These are phyloP conservation scores for Terrapene triunguis DNA, from an alignment of 2,113 vertebrate genomes.

Conservation along the genomic window DNA sequence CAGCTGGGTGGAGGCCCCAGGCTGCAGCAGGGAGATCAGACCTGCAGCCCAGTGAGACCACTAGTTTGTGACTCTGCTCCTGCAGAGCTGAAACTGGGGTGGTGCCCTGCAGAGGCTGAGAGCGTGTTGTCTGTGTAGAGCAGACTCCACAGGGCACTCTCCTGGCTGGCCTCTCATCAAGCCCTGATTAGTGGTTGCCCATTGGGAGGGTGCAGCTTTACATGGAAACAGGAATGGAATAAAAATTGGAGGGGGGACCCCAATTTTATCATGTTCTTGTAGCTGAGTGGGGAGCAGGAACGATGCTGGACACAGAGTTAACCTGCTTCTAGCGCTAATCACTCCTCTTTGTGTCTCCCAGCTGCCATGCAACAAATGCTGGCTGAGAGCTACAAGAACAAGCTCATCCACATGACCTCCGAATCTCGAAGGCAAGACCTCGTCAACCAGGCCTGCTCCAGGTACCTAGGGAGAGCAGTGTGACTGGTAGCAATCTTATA, in stretches of 20 bases:
- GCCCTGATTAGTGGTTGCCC: not conserved
- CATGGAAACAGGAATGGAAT: not conserved
- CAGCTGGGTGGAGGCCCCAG: not conserved
- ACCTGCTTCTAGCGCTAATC: not conserved
- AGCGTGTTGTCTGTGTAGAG: not conserved
- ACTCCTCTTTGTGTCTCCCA: slow-evolving; percentile 48
- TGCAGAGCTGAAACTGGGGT: not conserved
- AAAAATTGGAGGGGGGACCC: not conserved
- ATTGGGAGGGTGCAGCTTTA: not conserved
- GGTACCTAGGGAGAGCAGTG: slow-evolving; percentile 77
- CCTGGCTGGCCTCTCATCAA: not conserved
- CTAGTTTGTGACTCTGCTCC: not conserved
- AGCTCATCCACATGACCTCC: slow-evolving; percentile 85
- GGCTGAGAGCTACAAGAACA: slow-evolving; percentile 87
- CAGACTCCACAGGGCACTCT: not conserved
- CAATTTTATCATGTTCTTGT: not conserved
- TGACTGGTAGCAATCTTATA: not conserved
- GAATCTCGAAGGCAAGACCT: slow-evolving; percentile 88
- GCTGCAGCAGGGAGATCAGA: not conserved
- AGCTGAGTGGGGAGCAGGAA: not conserved
- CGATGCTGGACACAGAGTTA: not conserved
- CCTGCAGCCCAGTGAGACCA: not conserved
- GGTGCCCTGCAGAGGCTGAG: not conserved
- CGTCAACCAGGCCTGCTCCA: slow-evolving; percentile 88
- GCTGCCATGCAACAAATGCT: slow-evolving; percentile 97